Conservation (phyloP, 2,113 vertebrate genomes). For the Pseudolaguvia tuberculata region DNA sequence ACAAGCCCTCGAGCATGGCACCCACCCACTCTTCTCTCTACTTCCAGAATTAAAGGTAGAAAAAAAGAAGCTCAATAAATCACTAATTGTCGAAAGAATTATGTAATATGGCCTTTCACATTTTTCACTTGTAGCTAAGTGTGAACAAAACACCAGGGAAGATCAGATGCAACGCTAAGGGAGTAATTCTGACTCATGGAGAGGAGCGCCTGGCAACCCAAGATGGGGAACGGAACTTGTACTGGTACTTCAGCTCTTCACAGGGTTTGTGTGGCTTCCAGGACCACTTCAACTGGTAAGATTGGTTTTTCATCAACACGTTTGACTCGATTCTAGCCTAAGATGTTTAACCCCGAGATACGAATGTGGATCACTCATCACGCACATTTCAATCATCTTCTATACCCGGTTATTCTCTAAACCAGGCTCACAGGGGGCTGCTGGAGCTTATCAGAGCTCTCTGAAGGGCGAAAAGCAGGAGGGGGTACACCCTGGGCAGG, state of each 20-base stretch:
- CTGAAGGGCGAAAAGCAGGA: too few species aligned
- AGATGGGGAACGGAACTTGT: constrained; percentile 67
- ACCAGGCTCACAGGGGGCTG: too few species aligned
- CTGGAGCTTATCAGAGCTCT: too few species aligned
- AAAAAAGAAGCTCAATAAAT: not conserved
- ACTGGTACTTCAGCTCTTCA: constrained; percentile 72
- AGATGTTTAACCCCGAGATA: not conserved
- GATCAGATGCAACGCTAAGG: constrained; percentile 74
- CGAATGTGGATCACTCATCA: too few species aligned
- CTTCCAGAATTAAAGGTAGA: constrained; percentile 68
- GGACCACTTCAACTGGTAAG: constrained; percentile 85
- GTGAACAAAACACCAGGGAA: constrained; percentile 69
- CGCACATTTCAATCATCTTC: too few species aligned
- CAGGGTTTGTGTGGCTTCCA: constrained; percentile 80
- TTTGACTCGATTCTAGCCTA: not conserved
- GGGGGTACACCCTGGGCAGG: too few species aligned
- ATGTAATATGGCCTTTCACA: too few species aligned
- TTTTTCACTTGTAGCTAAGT: constrained; percentile 62
- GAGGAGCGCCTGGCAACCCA: constrained; percentile 56
- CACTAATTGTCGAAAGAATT: not conserved
- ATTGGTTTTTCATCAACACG: too few species aligned
- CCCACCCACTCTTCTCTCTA: constrained; percentile 77
- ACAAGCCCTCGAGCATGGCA: constrained; percentile 65
- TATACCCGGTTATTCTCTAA: too few species aligned
- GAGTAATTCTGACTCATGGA: constrained; percentile 65